Evolutionary conservation across 2,888 invertebrate genomes (phyloP).

Genomic region (Leptopterna dolabrata): DNA sequence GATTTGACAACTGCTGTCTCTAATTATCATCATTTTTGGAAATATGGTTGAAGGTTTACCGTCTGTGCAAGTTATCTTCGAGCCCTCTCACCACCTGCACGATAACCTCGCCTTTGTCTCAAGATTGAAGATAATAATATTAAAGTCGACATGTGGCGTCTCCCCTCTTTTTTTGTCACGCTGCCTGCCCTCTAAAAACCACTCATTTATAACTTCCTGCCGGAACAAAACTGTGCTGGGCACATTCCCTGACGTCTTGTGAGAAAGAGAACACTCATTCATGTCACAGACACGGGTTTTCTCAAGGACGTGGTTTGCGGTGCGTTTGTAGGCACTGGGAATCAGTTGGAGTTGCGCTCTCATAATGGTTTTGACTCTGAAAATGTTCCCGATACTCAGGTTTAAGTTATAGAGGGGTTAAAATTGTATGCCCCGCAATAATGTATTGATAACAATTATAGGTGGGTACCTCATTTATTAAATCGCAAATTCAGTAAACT

Average conservation of each 20-base stretch:
- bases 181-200: neutral
- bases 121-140: neutral
- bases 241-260: neutral
- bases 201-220: conserved; percentile 1
- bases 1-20: too few species aligned
- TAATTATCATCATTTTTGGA: too few species aligned
- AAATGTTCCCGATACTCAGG: too few species aligned
- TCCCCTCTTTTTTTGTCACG: conserved; percentile 11
- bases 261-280: conserved; percentile 3
- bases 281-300: neutral
- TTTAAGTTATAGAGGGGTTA: too few species aligned
- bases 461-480: too few species aligned
- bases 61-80: too few species aligned
- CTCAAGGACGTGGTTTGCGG: neutral
- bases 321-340: neutral
- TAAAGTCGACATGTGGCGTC: neutral
- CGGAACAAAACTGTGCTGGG: neutral
- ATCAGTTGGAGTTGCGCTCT: neutral
- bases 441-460: too few species aligned
- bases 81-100: neutral
- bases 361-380: neutral
- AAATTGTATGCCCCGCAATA: too few species aligned
- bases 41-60: too few species aligned
- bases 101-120: neutral
- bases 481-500: too few species aligned